Conservation (phyloP, 2,113 vertebrate species). For the Cygnus atratus region DNA sequence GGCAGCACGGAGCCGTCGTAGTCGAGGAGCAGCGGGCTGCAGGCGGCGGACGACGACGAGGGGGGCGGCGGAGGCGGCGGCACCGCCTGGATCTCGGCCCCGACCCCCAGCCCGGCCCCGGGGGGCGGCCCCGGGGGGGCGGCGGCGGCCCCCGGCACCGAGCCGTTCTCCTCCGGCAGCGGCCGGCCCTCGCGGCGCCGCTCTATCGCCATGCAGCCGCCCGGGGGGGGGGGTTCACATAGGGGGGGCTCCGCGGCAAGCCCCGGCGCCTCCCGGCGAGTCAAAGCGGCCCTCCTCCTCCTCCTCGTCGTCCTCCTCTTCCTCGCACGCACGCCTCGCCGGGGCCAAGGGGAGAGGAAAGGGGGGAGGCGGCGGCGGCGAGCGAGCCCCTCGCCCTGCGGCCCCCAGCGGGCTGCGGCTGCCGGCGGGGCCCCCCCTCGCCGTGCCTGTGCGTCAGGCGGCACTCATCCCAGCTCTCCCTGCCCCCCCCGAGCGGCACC, state of each 20-base stretch:
- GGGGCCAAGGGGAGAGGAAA: not conserved
- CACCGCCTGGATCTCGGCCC: constrained; percentile 72
- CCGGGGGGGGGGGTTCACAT: constrained; percentile 31
- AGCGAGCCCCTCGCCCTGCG: constrained; percentile 36
- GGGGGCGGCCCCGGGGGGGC: constrained; percentile 17
- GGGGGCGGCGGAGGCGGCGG: not conserved
- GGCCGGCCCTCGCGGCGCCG: constrained; percentile 71
- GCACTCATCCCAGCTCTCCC: constrained; percentile 37
- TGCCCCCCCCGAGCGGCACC: constrained; percentile 22
- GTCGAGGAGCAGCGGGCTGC: constrained; percentile 85
- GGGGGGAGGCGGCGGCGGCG: constrained; percentile 1
- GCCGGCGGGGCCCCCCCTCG: constrained; percentile 17
- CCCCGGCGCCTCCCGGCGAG: constrained; percentile 20
- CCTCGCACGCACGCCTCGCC: constrained; percentile 22
- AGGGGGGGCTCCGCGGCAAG: not conserved
- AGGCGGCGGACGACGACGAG: not conserved
- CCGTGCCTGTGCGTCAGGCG: constrained; percentile 34
- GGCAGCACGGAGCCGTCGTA: constrained; percentile 92
- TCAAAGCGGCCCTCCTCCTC: not conserved
- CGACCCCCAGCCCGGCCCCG: not conserved
- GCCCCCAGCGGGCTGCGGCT: constrained; percentile 44
- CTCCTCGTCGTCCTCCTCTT: not conserved
- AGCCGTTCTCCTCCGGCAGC: constrained; percentile 76
- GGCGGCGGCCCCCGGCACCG: constrained; percentile 63
- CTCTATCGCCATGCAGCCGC: constrained; percentile 75